Evolutionary conservation across 2,888 invertebrate genomes (phyloP).

Genomic region (Athrips mouffetella): DNA sequence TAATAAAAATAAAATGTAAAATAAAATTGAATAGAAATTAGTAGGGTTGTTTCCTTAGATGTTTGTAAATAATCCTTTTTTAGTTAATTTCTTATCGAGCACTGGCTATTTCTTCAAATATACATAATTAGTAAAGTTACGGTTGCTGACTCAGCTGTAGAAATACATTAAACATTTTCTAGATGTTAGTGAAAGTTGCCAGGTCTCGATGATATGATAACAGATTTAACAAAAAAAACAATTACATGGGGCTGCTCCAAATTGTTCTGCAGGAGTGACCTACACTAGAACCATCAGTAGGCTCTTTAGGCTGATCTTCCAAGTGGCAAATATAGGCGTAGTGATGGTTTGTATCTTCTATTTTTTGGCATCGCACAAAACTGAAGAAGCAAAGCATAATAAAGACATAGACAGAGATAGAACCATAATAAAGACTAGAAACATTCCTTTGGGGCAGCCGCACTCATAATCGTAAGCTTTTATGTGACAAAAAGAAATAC

Average conservation of each 20-base stretch:
- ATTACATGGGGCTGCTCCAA: slow-evolving; percentile 1
- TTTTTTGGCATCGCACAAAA: too few species aligned
- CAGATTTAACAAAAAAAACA: neutral
- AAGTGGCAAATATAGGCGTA: too few species aligned
- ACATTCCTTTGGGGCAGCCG: slow-evolving; percentile 7
- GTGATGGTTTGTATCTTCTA: too few species aligned
- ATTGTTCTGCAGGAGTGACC: neutral
- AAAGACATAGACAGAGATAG: too few species aligned
- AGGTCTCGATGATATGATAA: slow-evolving; percentile 5
- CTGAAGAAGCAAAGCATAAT: too few species aligned
- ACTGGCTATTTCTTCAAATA: slow-evolving; percentile 1
- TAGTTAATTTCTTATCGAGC: slow-evolving; percentile 19
- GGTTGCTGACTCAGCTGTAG: too few species aligned
- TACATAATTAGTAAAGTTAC: too few species aligned
- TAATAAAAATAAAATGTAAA: slow-evolving; percentile 58
- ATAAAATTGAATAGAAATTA: slow-evolving; percentile 66
- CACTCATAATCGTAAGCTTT: neutral
- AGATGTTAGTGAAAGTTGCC: neutral
- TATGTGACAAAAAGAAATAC: too few species aligned
- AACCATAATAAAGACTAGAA: too few species aligned
- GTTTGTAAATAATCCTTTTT: slow-evolving; percentile 59
- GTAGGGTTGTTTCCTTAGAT: slow-evolving; percentile 74
- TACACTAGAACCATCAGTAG: neutral
- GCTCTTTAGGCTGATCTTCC: too few species aligned
- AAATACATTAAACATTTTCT: too few species aligned